phyloP scores from a whole-genome alignment of 2,888 invertebrate species.

The Pogonocherus hispidulus region DNA sequence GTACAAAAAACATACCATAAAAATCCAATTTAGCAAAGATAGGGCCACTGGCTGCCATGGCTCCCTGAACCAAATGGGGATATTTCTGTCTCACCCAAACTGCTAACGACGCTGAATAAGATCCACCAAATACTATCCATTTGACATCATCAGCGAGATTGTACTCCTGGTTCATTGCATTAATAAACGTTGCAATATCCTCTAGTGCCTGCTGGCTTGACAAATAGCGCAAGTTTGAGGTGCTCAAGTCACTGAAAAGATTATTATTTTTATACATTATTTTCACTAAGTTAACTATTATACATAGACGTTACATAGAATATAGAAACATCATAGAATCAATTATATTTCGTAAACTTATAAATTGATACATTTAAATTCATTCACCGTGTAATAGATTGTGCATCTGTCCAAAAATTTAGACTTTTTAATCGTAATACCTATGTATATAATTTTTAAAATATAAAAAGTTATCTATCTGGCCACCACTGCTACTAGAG shows the following conservation, averaged over 20 bases:
- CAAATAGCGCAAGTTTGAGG: conserved; percentile 64
- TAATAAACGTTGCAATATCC: conserved; percentile 68
- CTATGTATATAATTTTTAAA: too few species aligned
- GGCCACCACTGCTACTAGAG: too few species aligned
- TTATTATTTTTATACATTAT: too few species aligned
- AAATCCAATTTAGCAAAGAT: conserved; percentile 71
- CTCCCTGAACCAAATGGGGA: conserved; percentile 74
- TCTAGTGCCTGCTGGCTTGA: conserved; percentile 67
- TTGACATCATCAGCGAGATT: conserved; percentile 36
- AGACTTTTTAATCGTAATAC: too few species aligned
- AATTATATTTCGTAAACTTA: too few species aligned
- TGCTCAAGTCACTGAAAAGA: conserved; percentile 77
- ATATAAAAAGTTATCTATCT: too few species aligned
- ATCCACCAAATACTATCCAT: conserved; percentile 72
- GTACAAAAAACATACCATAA: conserved; percentile 23
- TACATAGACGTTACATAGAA: too few species aligned
- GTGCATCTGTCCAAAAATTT: too few species aligned
- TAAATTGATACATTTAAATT: too few species aligned
- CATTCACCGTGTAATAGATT: too few species aligned
- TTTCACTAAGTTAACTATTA: too few species aligned
- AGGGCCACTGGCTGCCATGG: conserved; percentile 75
- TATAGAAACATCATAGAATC: too few species aligned
- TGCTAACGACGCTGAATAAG: conserved; percentile 74
- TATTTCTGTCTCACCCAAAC: conserved; percentile 74
- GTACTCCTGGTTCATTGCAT: conserved; percentile 46